Conservation (phyloP, 2,797 vertebrate genomes). For the Myotis daubentonii region DNA sequence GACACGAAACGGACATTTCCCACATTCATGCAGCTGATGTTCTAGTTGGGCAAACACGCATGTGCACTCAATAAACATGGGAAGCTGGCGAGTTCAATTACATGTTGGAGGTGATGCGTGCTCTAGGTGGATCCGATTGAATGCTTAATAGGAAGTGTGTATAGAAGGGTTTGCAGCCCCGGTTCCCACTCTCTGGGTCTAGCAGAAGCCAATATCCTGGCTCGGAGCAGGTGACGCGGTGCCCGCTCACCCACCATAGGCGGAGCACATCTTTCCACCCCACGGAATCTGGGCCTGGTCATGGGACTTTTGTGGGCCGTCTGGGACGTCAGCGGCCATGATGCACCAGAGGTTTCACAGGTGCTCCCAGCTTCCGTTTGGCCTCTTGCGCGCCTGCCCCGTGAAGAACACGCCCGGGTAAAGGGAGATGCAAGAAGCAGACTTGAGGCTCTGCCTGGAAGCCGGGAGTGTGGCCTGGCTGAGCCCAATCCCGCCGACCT, state of each 20-base stretch:
- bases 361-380: background rate
- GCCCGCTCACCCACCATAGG: fast-evolving
- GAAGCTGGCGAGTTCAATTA: background rate
- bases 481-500: background rate
- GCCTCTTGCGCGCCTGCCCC: background rate
- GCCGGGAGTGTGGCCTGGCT: background rate
- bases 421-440: background rate
- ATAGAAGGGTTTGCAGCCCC: fast-evolving
- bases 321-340: fast-evolving
- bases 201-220: background rate
- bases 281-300: background rate
- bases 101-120: fast-evolving
- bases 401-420: fast-evolving
- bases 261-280: fast-evolving
- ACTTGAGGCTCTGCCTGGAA: too few relatives aligned
- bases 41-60: background rate
- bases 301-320: background rate
- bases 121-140: background rate
- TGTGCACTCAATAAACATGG: background rate
- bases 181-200: background rate
- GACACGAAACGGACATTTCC: background rate
- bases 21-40: fast-evolving
- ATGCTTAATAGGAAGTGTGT: fast-evolving
- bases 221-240: background rate
- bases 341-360: fast-evolving